These are phyloP conservation scores for Regulus satrapa DNA, from an alignment of 2,113 vertebrate genomes.

Conservation along the genomic window DNA sequence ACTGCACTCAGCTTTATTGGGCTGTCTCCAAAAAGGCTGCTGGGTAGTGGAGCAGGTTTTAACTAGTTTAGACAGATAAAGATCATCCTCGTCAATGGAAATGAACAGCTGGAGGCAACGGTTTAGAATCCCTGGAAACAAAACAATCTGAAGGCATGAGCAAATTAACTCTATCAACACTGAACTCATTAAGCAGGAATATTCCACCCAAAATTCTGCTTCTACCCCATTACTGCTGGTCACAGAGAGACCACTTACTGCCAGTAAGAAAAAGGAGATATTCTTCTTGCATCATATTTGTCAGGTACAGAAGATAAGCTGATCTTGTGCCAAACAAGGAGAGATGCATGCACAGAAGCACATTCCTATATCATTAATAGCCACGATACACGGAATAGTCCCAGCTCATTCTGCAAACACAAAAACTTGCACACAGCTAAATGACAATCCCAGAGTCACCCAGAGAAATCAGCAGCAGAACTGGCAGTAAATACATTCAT, in stretches of 20 bases:
- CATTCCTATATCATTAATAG: neutral
- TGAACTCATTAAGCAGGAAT: neutral
- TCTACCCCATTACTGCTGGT: neutral
- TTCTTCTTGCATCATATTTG: neutral
- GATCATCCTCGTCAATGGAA: slow-evolving; percentile 73
- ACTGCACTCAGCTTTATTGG: slow-evolving; percentile 37
- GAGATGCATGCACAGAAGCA: neutral
- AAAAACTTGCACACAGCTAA: neutral
- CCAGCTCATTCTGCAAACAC: neutral
- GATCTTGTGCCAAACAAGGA: neutral
- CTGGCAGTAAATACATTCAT: neutral
- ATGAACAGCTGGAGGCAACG: slow-evolving; percentile 69
- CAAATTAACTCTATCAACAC: slow-evolving; percentile 61
- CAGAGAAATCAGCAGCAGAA: neutral
- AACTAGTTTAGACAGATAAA: slow-evolving; percentile 70
- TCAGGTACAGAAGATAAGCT: neutral
- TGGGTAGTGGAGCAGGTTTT: slow-evolving; percentile 59
- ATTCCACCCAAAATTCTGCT: neutral
- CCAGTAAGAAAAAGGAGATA: neutral
- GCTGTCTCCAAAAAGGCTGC: slow-evolving; percentile 41
- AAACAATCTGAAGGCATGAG: slow-evolving; percentile 47
- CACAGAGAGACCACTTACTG: neutral
- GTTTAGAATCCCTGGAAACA: slow-evolving; percentile 63
- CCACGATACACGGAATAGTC: neutral
- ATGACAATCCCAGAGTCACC: neutral